Conservation (phyloP, 2,797 vertebrate species). For the Enteromius fasciolatus region DNA sequence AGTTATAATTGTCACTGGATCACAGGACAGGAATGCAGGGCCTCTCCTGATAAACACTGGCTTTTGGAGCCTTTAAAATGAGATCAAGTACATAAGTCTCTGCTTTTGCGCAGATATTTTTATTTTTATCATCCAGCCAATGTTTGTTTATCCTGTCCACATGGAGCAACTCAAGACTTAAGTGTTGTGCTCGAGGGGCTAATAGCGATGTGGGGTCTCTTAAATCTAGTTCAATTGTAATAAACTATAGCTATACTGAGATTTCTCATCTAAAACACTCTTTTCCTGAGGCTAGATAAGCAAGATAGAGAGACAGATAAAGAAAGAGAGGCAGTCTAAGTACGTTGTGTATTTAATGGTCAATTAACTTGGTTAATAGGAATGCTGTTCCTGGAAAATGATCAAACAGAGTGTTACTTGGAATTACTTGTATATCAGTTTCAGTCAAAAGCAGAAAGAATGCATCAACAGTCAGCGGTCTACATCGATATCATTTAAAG, state of each 20-base stretch:
- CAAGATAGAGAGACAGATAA: neutral
- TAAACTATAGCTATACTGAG: neutral
- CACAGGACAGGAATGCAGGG: conserved; percentile 10
- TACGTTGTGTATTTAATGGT: neutral
- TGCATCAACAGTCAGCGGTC: neutral
- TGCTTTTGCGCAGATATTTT: neutral
- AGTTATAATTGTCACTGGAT: conserved; percentile 17
- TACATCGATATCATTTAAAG: neutral
- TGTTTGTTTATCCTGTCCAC: conserved; percentile 2
- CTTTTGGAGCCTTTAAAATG: conserved; percentile 11
- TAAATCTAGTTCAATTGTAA: neutral
- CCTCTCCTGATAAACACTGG: conserved; percentile 1
- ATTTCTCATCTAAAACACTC: neutral
- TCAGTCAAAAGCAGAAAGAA: neutral
- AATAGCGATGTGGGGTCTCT: neutral
- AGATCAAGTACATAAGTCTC: neutral
- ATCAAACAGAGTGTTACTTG: neutral
- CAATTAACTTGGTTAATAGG: conserved; percentile 27
- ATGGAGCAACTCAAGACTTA: neutral
- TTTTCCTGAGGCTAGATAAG: conserved; percentile 2
- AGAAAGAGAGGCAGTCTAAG: neutral
- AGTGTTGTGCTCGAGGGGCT: neutral
- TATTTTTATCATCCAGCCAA: neutral
- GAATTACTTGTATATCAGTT: neutral
- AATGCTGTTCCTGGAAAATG: neutral